phyloP scores from a whole-genome alignment of 1,140 invertebrate species.

The Penaeus vannamei region DNA sequence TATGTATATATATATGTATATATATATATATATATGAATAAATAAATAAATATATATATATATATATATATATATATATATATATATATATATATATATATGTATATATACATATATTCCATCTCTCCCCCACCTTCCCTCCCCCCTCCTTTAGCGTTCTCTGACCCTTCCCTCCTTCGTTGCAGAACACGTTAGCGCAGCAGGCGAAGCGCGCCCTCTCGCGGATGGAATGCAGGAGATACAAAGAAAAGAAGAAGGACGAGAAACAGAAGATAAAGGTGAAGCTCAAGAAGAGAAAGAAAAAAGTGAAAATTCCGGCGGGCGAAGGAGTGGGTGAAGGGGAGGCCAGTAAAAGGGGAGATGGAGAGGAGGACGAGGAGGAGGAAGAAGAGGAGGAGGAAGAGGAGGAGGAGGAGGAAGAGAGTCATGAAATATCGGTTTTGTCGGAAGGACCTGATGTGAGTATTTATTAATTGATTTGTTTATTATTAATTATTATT shows the following conservation, averaged over 20 bases:
- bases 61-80: too few species aligned
- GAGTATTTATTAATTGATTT: not conserved
- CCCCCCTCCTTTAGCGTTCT: too few species aligned
- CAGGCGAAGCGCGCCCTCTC: slow-evolving; percentile 55
- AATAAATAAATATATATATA: too few species aligned
- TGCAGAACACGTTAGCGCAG: slow-evolving; percentile 53
- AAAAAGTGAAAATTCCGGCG: slow-evolving; percentile 16
- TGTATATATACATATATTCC: too few species aligned
- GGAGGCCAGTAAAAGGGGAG: slow-evolving; percentile 2
- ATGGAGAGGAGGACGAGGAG: slow-evolving; percentile 32
- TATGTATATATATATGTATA: too few species aligned
- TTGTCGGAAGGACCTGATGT: slow-evolving; percentile 60
- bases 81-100: too few species aligned
- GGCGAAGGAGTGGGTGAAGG: slow-evolving; percentile 39
- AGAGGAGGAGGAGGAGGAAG: slow-evolving; percentile 49
- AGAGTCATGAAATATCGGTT: slow-evolving; percentile 56
- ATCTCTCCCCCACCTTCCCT: too few species aligned
- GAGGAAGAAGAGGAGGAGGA: slow-evolving; percentile 37
- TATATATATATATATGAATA: too few species aligned
- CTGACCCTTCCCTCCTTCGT: not conserved
- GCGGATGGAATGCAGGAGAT: slow-evolving; percentile 51
- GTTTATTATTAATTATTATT: too few species aligned
- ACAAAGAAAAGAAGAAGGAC: slow-evolving; percentile 58
- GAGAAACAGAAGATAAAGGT: slow-evolving; percentile 57
- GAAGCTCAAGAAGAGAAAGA: slow-evolving; percentile 56